Conservation (phyloP, 2,797 vertebrate species). For the Acanthornis magna region DNA sequence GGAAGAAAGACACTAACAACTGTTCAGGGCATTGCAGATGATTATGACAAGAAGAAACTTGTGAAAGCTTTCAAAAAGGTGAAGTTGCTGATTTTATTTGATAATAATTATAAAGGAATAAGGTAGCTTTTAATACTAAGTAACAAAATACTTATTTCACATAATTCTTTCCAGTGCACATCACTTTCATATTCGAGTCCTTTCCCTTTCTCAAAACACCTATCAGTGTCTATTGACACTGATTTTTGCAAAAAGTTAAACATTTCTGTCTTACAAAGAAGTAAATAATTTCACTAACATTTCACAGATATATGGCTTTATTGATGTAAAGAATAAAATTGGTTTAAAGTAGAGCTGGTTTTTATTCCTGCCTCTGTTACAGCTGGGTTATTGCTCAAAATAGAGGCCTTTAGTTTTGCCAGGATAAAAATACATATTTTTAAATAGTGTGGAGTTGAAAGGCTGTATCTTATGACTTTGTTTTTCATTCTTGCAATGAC, state of each 20-base stretch:
- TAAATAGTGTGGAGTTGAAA: not conserved
- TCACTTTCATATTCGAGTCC: not conserved
- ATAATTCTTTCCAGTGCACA: not conserved
- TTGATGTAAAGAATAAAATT: not conserved
- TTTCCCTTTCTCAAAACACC: not conserved
- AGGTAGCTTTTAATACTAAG: not conserved
- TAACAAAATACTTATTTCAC: not conserved
- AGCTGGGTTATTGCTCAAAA: not conserved
- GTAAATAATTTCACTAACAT: not conserved
- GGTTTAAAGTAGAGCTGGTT: not conserved
- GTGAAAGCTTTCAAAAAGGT: conserved; percentile 89
- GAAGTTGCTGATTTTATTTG: not conserved
- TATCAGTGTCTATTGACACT: not conserved
- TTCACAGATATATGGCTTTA: not conserved
- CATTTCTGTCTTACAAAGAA: not conserved
- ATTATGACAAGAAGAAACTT: conserved; percentile 88
- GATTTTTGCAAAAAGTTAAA: not conserved
- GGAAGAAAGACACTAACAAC: conserved; percentile 86
- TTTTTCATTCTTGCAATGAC: not conserved
- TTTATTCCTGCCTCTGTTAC: not conserved
- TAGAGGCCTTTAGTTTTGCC: not conserved
- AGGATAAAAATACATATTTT: not conserved
- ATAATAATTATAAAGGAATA: not conserved
- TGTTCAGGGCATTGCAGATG: conserved; percentile 84
- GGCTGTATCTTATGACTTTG: not conserved